Evolutionary conservation across 2,888 invertebrate species (phyloP), one percentile per base, ranked within the genome.

Genomic region (Neocrepidodera transversa): DNA sequence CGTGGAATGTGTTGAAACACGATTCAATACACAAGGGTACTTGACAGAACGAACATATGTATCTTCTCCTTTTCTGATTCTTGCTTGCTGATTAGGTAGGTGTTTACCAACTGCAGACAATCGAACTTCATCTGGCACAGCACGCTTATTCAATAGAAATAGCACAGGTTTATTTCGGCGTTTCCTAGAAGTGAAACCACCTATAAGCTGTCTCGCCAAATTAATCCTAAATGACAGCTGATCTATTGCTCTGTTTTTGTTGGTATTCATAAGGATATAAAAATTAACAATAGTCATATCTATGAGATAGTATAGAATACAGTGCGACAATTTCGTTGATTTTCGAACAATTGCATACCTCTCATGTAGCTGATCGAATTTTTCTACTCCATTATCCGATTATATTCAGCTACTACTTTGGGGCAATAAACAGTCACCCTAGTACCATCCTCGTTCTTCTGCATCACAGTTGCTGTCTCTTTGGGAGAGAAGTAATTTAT

Each of bases 1-100:
- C 49, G 38, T 51, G 58, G 28, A 58, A 58, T 26, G 32, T 20
- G 13, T 58, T 51, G 38, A 58, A 56, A 18, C 56, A 56, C 2
- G 14, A 38, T 13, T 42, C 7, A 14, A 56, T n/a, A 18, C 57
- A 57, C 1, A 57, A 16, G 11, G 52, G 42, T 16, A 58, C 50
- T 8, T 50, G 13, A 17, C 47, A 52, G 17, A 13, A 35, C 16
- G 52, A 47, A 30, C 52, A 58, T 6, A 16, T 32, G 36, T 43
- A 47, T 17, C 40, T 14, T 11, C 52, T 32, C 28, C 30, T 35
- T 40, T 52, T 58, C 13, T 58, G 52, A 7, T 11, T 10, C 3
- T 53, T 38, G 5, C 16, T 23, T 16, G 11, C 50, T 20, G 13
- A 35, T 14, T 48, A 20, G 50, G 23, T 30, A 57, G 8, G 10